Evolutionary conservation across 1,140 invertebrate species (phyloP).

Genomic region (Phenacoccus solenopsis): DNA sequence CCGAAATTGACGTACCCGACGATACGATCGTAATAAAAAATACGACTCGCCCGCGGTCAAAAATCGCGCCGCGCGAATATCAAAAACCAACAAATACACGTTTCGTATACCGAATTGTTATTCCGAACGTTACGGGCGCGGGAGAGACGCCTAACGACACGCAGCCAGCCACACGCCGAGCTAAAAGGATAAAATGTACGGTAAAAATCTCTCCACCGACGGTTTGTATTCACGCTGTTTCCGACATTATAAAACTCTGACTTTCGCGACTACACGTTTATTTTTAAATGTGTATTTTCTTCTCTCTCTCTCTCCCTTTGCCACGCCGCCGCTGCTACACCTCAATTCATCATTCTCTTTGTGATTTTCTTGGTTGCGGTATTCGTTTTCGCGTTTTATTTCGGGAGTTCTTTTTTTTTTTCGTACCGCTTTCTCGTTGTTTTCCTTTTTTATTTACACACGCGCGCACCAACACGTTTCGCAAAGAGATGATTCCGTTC

Average conservation of each 20-base stretch:
- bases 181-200: neutral
- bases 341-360: neutral
- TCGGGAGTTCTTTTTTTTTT: no score
- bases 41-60: neutral
- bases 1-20: neutral
- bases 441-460: no score
- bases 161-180: neutral
- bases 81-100: neutral
- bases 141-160: neutral
- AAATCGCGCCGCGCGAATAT: neutral
- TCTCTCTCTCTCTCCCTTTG: neutral
- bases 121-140: neutral
- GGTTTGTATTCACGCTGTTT: neutral
- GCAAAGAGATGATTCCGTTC: no score
- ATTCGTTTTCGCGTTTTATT: no score
- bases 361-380: no score
- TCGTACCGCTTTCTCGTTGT: no score
- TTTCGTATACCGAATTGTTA: constrained; percentile 2
- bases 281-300: neutral
- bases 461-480: no score
- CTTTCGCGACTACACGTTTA: neutral
- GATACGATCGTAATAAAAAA: neutral
- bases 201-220: no score
- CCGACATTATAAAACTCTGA: neutral
- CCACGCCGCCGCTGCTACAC: neutral